Evolutionary conservation across 2,888 invertebrate genomes (phyloP), one percentile per base, ranked within the genome.

Genomic region (Tinea pellionella): DNA sequence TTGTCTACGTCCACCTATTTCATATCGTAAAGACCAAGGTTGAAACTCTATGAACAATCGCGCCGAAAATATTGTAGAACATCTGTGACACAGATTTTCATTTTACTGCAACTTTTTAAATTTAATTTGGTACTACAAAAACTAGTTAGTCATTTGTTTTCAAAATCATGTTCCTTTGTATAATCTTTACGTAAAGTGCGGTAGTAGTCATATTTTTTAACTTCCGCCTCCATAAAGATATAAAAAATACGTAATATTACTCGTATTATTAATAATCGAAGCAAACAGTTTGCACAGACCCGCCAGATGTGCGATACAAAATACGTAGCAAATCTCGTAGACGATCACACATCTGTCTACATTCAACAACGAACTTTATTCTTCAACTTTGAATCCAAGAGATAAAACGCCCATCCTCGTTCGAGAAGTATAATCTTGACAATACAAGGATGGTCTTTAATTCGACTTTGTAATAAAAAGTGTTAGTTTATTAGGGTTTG

Each of bases 401-500:
- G 13, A 47, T 47, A 47, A 47, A 15, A 13, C 47, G 47, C 47
- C 47, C 47, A 47, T 47, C 15, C 8, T 47, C 9, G n/a, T 15
- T 15, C 47, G 13, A 47, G 47, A 47, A 13, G 47, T 15, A 47
- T 15, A 47, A 47, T 15, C 47, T 16, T 16, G 47, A 16, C 47
- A 37, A 47, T 47, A 15, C 37, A 32, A 15, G 4, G 32, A 30
- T 30, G 6, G 37, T 58, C 32, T 58, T 58, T 15, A 30, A 32
- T 30, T 32, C 16, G 24, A 16, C 18, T 42, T 18, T 64, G 74
- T 72, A 80, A 84, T 83, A 84, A 83, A 83, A 80, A 78, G 73
- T 75, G 72, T 79, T 74, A 81, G 77, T 81, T 80, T 80, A 81
- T 82, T 82, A 84, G 47, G 47, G 47, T 47, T 47, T 47, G 16